Conservation (phyloP, 2,888 invertebrate genomes). For the Standfussiana lucernea region DNA sequence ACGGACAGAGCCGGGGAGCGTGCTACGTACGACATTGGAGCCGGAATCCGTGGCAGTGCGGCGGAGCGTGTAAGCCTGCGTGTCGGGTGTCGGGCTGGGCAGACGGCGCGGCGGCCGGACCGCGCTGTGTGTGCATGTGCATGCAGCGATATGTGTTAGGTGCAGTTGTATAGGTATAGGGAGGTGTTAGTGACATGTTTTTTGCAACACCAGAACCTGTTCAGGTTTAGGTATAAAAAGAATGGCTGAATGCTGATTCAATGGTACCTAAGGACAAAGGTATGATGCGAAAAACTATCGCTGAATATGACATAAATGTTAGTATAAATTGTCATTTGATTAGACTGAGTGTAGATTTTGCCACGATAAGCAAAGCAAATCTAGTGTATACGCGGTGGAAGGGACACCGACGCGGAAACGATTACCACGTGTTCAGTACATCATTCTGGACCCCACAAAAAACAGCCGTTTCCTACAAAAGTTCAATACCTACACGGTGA, state of each 20-base stretch:
- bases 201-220: background rate
- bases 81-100: constrained; percentile 66
- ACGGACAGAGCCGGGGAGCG: constrained; percentile 6
- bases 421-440: too few species aligned
- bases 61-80: constrained; percentile 72
- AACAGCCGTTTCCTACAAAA: too few species aligned
- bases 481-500: too few species aligned
- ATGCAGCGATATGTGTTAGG: constrained; percentile 1
- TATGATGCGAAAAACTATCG: background rate
- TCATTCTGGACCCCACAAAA: too few species aligned
- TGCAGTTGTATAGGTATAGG: background rate
- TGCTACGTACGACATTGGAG: constrained; percentile 63
- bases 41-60: constrained; percentile 74
- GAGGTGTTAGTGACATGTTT: background rate
- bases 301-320: background rate
- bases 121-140: constrained; percentile 23
- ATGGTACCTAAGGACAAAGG: background rate
- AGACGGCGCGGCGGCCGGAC: constrained; percentile 68
- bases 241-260: background rate
- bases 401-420: too few species aligned
- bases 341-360: background rate
- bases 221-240: background rate
- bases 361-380: background rate
- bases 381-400: background rate
- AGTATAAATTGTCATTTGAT: background rate